Evolutionary conservation across 2,888 invertebrate species (phyloP), one percentile per base, ranked within the genome.

Genomic region (Lobophora halterata): DNA sequence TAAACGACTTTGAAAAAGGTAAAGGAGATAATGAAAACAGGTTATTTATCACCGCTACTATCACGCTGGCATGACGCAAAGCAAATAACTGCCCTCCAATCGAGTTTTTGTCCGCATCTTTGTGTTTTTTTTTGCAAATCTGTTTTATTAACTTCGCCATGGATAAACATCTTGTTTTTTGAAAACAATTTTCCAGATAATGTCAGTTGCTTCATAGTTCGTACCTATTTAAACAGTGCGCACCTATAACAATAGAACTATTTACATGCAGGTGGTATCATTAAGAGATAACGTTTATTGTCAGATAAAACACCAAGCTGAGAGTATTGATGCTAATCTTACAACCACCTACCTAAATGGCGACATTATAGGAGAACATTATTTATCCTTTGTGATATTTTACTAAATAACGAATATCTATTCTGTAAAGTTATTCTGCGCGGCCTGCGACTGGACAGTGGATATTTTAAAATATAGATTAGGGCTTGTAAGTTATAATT

Each of bases 1-100:
- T 83, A 46, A 60, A 65, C 54, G 65, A 60, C 48, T 55, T 74
- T 53, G 61, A 74, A 58, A 71, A 78, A 79, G 86, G 86, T 86
- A 79, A 70, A 24, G 28, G 47, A 23, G 29, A n/a, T 39, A 26
- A 36, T 10, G 12, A 47, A 33, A 51, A 50, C 49, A 36, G 42
- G 49, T 36, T 39, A 46, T 58, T 55, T 57, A 53, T 57, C 54
- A 59, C 44, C 29, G 46, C 43, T 35, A 44, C 40, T 57, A 56
- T 55, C 49, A 46, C 42, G 41, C 35, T 43, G 30, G 24, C 33
- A 41, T 59, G 55, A 60, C 60, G 55, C 47, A 62, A 58, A 60
- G 62, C 57, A 58, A 61, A 63, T 51, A 58, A 50, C 34, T 40
- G 40, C 38, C 48, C 41, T 39, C 42, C 46, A 36, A 56, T 51